Evolutionary conservation across 2,113 vertebrate species (phyloP).

Genomic region (Aplodontia rufa): DNA sequence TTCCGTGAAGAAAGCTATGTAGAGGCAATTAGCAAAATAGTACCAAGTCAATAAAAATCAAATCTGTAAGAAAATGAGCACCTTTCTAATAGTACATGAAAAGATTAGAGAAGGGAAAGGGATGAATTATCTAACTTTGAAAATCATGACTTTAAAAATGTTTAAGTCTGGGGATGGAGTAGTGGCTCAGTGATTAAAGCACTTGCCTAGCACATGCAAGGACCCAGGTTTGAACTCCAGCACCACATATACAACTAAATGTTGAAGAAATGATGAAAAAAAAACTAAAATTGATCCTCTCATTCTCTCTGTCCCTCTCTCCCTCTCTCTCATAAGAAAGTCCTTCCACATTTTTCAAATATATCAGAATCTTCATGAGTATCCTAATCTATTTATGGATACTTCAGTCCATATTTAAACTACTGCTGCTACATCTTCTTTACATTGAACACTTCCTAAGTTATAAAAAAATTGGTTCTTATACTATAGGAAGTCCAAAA

Average conservation of each 20-base stretch:
- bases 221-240: no score
- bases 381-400: background rate
- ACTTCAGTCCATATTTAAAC: background rate
- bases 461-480: background rate
- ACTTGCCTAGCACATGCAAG: no score
- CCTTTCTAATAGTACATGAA: background rate
- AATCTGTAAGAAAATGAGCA: background rate
- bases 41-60: background rate
- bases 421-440: background rate
- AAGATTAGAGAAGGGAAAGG: background rate
- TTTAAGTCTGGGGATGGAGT: no score
- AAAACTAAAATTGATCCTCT: no score
- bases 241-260: no score
- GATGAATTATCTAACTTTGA: background rate
- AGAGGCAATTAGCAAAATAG: background rate
- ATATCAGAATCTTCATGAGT: background rate
- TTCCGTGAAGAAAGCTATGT: background rate
- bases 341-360: background rate
- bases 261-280: no score
- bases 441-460: background rate
- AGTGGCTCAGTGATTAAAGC: no score
- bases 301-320: no score
- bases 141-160: background rate
- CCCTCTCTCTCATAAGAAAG: no score
- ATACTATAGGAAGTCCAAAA: background rate